Evolutionary conservation across 2,888 invertebrate species (phyloP).

Genomic region (Meghimatium bilineatum): DNA sequence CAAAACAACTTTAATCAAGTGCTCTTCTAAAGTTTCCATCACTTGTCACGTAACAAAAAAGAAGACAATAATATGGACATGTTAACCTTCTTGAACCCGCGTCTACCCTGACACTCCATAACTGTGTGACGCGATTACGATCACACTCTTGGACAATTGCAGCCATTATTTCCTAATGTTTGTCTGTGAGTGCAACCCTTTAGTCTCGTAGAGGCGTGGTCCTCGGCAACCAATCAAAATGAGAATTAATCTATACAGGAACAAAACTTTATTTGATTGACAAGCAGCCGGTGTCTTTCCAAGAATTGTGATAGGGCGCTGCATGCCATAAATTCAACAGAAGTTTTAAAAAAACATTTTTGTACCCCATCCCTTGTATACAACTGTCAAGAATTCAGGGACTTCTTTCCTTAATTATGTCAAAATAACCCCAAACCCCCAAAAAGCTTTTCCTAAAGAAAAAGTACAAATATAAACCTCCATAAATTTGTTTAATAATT

Average conservation of each 20-base stretch:
- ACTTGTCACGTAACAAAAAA: not conserved
- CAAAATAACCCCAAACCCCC: too few species aligned
- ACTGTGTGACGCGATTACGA: not conserved
- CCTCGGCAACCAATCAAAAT: not conserved
- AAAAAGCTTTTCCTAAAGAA: too few species aligned
- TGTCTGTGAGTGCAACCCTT: not conserved
- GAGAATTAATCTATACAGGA: not conserved
- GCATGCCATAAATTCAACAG: too few species aligned
- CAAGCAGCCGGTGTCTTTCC: not conserved
- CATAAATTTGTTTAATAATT: too few species aligned
- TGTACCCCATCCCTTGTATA: too few species aligned
- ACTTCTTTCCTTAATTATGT: too few species aligned
- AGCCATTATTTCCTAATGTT: conserved; percentile 1
- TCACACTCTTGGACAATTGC: not conserved
- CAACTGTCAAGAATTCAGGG: too few species aligned
- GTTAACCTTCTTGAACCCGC: not conserved
- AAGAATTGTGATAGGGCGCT: too few species aligned
- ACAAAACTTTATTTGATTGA: not conserved
- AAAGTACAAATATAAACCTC: too few species aligned
- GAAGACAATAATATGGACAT: conserved; percentile 2
- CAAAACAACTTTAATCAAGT: not conserved
- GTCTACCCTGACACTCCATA: not conserved
- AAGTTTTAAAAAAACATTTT: too few species aligned
- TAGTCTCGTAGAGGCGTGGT: not conserved
- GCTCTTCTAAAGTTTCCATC: not conserved